phyloP scores from a whole-genome alignment of 2,888 invertebrate genomes.

The Drosophila nr. medialis region DNA sequence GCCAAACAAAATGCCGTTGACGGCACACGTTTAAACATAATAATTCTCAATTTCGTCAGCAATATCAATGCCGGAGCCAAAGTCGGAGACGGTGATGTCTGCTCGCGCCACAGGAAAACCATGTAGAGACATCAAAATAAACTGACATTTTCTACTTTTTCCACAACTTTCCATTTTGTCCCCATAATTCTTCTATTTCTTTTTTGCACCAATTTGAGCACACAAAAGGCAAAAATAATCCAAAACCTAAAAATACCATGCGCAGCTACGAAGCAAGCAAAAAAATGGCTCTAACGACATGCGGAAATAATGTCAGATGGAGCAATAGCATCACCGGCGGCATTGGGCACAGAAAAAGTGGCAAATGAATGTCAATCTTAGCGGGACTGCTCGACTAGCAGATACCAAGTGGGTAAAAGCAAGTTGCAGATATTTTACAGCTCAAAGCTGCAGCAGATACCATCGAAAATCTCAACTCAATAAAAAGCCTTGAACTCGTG shows the following conservation, averaged over 20 bases:
- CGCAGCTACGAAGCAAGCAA: conserved; percentile 19
- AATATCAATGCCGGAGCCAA: conserved; percentile 62
- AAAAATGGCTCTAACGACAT: conserved; percentile 73
- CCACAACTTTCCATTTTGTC: conserved; percentile 30
- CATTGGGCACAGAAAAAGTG: conserved; percentile 26
- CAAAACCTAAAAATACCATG: conserved; percentile 48
- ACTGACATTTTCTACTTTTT: conserved; percentile 61
- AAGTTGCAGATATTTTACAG: neutral
- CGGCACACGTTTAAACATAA: conserved; percentile 77
- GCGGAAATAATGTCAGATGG: conserved; percentile 79
- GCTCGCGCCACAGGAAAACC: conserved; percentile 65
- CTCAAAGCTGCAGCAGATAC: too few relatives aligned
- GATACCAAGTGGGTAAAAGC: conserved; percentile 12
- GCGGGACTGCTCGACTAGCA: neutral
- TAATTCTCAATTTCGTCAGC: conserved; percentile 81
- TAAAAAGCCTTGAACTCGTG: neutral
- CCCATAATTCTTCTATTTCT: conserved; percentile 9
- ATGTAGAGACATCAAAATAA: conserved; percentile 77
- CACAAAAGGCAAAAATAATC: conserved; percentile 61
- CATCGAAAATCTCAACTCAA: neutral
- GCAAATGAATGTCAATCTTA: conserved; percentile 6
- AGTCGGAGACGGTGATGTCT: conserved; percentile 9
- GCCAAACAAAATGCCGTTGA: conserved; percentile 49
- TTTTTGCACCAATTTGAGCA: conserved; percentile 67
- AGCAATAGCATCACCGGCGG: conserved; percentile 52